phyloP scores from a whole-genome alignment of 2,113 vertebrate species.

The Illadopsis cleaveri region DNA sequence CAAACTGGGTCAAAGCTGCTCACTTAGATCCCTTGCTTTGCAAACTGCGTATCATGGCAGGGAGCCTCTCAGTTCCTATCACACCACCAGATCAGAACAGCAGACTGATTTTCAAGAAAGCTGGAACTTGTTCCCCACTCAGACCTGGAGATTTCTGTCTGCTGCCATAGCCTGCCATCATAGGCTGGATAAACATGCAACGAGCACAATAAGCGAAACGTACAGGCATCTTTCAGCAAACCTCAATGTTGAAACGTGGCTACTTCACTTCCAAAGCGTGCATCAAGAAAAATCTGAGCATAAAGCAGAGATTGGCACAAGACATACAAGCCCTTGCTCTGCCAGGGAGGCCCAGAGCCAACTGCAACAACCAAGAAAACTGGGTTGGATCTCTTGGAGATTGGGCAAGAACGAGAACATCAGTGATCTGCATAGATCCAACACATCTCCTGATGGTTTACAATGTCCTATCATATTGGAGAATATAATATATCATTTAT shows the following conservation, averaged over 20 bases:
- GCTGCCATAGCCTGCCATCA: neutral
- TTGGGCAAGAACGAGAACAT: neutral
- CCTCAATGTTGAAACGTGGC: slow-evolving; percentile 35
- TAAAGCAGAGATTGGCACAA: slow-evolving; percentile 13
- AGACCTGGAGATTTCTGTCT: neutral
- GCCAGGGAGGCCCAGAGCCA: slow-evolving; percentile 40
- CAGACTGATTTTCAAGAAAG: slow-evolving; percentile 38
- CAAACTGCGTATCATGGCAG: slow-evolving; percentile 15
- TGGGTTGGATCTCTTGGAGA: neutral
- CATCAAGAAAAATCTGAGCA: slow-evolving; percentile 16
- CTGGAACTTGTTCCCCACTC: slow-evolving; percentile 11
- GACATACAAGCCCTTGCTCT: neutral
- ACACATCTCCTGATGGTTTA: neutral
- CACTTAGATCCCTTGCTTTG: neutral
- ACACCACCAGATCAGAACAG: slow-evolving; percentile 42
- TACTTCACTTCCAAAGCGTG: slow-evolving; percentile 42
- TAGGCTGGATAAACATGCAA: neutral
- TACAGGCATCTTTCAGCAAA: slow-evolving; percentile 38
- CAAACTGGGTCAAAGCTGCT: neutral
- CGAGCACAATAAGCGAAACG: neutral
- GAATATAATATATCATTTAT: neutral
- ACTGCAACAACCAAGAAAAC: slow-evolving; percentile 37
- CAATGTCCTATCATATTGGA: neutral
- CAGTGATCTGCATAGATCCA: neutral
- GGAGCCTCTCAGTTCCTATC: slow-evolving; percentile 33